A percentile compares a stretch with the other conserved stretches of the same genome.
phyloP scores from a whole-genome alignment of 2,113 vertebrate genomes.

The Dermatemys mawii region DNA sequence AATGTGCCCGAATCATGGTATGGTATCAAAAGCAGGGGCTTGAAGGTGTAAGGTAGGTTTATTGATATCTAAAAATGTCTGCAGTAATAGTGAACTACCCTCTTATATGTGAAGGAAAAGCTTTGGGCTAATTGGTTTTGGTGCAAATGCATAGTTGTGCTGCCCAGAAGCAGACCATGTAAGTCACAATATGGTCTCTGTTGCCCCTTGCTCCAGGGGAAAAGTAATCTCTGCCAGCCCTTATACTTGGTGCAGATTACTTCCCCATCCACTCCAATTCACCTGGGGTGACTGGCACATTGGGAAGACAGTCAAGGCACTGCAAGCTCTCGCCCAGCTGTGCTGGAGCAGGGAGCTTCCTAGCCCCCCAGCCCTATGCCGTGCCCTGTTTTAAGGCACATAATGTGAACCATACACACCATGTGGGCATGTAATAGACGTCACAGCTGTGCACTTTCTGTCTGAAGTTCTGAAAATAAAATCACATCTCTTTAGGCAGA shows the following conservation, averaged over 20 bases:
- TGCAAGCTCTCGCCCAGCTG: not conserved
- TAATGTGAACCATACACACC: not conserved
- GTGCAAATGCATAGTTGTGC: not conserved
- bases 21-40: not conserved
- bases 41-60: conserved; percentile 2
- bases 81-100: not conserved
- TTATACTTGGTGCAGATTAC: not conserved
- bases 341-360: not conserved
- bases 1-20: not conserved
- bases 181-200: not conserved
- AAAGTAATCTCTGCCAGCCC: not conserved
- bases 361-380: not conserved
- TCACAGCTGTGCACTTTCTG: not conserved
- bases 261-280: not conserved
- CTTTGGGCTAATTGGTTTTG: not conserved
- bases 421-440: not conserved
- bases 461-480: not conserved
- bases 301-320: not conserved
- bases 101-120: not conserved
- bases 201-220: not conserved
- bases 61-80: not conserved
- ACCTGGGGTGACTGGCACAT: not conserved
- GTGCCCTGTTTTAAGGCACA: not conserved
- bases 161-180: not conserved
- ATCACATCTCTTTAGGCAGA: not conserved